Evolutionary conservation across 2,113 vertebrate species (phyloP).

Genomic region (Vulpes ferrilata): DNA sequence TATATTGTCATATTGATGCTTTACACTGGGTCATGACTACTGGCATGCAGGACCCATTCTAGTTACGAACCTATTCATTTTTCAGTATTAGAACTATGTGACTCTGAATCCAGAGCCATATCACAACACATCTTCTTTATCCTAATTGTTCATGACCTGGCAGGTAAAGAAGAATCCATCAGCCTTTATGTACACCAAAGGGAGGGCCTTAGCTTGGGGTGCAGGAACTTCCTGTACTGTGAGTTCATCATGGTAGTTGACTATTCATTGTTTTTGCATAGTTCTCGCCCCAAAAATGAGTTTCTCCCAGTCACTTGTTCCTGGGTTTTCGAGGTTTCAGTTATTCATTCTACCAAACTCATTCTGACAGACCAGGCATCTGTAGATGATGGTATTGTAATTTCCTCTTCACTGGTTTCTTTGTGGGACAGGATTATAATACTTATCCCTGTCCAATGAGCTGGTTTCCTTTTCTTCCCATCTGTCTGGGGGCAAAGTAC

Average conservation of each 20-base stretch:
- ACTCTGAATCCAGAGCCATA: background rate
- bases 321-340: background rate
- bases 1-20: background rate
- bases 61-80: background rate
- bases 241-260: background rate
- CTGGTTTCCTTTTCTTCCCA: conserved; percentile 2
- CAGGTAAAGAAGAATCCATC: background rate
- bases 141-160: background rate
- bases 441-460: background rate
- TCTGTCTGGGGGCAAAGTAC: background rate
- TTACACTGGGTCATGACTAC: background rate
- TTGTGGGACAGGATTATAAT: background rate
- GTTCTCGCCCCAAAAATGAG: background rate
- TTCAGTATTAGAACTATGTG: background rate
- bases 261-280: conserved; percentile 9
- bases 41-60: background rate
- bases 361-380: background rate
- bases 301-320: conserved; percentile 23
- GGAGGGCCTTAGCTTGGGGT: background rate
- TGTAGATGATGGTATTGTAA: background rate
- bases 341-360: background rate
- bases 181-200: background rate
- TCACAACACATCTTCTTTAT: background rate
- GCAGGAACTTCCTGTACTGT: background rate
- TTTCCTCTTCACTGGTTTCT: background rate